A percentile compares a stretch with the other conserved stretches of the same genome.
phyloP scores from a whole-genome alignment of 2,113 vertebrate genomes.

The Ellobius talpinus region DNA sequence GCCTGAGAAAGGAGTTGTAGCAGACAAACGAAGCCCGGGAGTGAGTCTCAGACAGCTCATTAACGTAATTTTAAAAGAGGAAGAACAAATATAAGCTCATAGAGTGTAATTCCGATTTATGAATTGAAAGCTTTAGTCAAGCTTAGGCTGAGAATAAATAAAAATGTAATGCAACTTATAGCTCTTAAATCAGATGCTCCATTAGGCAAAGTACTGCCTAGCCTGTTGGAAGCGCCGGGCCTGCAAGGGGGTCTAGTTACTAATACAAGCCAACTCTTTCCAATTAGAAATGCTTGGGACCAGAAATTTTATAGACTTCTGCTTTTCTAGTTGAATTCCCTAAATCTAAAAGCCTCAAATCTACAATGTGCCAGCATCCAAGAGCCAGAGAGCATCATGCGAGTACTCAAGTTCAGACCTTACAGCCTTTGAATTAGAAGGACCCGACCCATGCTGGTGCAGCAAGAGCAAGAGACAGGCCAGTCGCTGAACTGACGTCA shows the following conservation, averaged over 20 bases:
- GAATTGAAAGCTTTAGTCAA: slow-evolving; percentile 9
- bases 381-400: neutral
- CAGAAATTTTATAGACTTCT: neutral
- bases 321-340: neutral
- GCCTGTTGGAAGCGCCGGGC: neutral
- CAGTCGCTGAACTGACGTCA: slow-evolving; percentile 40
- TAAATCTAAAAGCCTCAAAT: neutral
- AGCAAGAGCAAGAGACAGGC: neutral
- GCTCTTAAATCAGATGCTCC: neutral
- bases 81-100: slow-evolving; percentile 51
- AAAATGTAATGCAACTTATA: slow-evolving; percentile 29
- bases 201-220: slow-evolving; percentile 1
- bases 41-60: slow-evolving; percentile 85
- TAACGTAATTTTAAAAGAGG: slow-evolving; percentile 80
- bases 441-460: neutral
- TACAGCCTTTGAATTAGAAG: neutral
- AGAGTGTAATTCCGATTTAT: slow-evolving; percentile 58
- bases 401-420: neutral
- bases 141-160: slow-evolving; percentile 42
- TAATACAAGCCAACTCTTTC: neutral
- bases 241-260: neutral
- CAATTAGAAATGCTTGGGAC: neutral
- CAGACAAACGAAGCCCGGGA: slow-evolving; percentile 80
- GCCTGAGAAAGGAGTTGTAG: slow-evolving; percentile 70
- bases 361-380: no score